Evolutionary conservation across 2,113 vertebrate genomes (phyloP).

Genomic region (Atractosteus spatula): DNA sequence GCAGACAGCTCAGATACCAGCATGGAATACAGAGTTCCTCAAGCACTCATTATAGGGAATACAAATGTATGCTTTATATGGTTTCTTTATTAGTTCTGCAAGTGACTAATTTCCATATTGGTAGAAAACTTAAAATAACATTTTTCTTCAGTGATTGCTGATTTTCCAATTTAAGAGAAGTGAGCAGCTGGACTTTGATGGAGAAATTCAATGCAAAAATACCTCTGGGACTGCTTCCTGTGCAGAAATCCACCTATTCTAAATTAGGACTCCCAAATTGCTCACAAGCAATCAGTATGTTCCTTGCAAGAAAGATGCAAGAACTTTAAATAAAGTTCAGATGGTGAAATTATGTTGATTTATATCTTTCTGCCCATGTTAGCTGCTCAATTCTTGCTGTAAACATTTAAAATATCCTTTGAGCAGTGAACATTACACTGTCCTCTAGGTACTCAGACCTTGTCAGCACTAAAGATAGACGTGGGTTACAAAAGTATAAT

Average conservation of each 20-base stretch:
- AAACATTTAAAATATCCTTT: not conserved
- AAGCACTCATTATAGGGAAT: not conserved
- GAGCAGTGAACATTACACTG: not conserved
- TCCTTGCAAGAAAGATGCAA: not conserved
- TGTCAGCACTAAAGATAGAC: too few relatives aligned
- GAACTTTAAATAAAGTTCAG: not conserved
- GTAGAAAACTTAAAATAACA: not conserved
- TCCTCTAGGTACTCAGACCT: too few relatives aligned
- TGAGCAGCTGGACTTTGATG: not conserved
- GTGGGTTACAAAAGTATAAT: too few relatives aligned
- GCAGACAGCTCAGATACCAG: too few relatives aligned
- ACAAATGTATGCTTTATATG: not conserved
- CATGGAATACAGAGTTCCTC: not conserved
- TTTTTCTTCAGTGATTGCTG: not conserved
- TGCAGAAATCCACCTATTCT: not conserved
- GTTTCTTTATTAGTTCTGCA: not conserved
- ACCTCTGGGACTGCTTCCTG: not conserved
- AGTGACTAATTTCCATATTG: not conserved
- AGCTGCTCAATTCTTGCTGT: not conserved
- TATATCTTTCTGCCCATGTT: not conserved
- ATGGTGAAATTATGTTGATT: not conserved
- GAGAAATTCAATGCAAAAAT: too few relatives aligned
- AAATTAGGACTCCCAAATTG: not conserved
- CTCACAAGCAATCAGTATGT: not conserved
- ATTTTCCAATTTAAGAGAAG: conserved; percentile 2